phyloP scores from a whole-genome alignment of 2,888 invertebrate genomes.

The Antheraea assamensis region DNA sequence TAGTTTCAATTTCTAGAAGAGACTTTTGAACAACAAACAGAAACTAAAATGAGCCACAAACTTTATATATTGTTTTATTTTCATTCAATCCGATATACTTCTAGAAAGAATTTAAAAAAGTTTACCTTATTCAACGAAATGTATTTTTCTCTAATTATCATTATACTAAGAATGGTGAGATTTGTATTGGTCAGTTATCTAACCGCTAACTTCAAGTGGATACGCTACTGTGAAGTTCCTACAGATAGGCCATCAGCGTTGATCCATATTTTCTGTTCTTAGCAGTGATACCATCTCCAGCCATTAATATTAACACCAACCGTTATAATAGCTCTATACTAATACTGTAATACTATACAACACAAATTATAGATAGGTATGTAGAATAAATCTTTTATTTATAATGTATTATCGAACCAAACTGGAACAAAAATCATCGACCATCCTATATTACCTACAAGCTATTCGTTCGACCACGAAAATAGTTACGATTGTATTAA shows the following conservation, averaged over 20 bases:
- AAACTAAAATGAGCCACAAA: no score
- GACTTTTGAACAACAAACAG: no score
- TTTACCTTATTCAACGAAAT: no score
- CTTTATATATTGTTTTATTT: no score
- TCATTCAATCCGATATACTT: no score
- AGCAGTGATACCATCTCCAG: not conserved
- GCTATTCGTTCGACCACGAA: conserved; percentile 4
- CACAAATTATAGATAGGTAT: not conserved
- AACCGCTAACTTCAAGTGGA: no score
- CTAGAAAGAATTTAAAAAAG: no score
- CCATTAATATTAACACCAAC: not conserved
- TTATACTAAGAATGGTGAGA: no score
- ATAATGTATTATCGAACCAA: not conserved
- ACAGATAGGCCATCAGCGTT: not conserved
- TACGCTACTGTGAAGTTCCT: not conserved
- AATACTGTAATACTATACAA: not conserved
- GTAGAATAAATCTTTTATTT: not conserved
- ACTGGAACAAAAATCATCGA: not conserved
- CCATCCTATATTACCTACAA: not conserved
- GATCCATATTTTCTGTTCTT: not conserved
- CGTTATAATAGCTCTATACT: not conserved
- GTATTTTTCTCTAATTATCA: no score
- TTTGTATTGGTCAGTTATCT: no score
- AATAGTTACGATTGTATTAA: not conserved
- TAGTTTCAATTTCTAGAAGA: no score